Evolutionary conservation across 2,888 invertebrate species (phyloP).

Genomic region (Zele albiditarsus): DNA sequence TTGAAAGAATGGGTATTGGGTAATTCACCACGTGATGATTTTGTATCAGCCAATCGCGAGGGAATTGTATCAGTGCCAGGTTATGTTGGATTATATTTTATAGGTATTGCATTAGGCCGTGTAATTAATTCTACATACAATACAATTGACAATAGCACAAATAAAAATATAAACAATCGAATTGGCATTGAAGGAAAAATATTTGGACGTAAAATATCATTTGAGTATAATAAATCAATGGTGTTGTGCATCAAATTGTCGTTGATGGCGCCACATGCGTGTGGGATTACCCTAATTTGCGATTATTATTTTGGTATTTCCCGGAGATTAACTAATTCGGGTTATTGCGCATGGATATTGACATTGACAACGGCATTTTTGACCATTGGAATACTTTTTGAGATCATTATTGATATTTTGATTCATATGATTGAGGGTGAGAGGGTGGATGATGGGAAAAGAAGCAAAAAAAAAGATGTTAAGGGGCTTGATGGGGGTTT

Average conservation of each 20-base stretch:
- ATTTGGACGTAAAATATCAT: constrained; percentile 47
- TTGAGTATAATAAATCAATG: constrained; percentile 59
- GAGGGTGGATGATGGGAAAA: constrained; percentile 18
- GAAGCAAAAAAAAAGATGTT: constrained; percentile 4
- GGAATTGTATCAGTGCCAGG: constrained; percentile 91
- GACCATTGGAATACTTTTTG: constrained; percentile 75
- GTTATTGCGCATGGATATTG: constrained; percentile 86
- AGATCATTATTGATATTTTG: constrained; percentile 72
- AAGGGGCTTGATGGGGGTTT: constrained; percentile 25
- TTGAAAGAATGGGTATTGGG: constrained; percentile 84
- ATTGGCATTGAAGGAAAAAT: constrained; percentile 51
- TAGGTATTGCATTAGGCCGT: constrained; percentile 80
- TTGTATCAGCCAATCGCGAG: constrained; percentile 91
- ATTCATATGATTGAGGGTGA: constrained; percentile 44
- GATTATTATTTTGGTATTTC: constrained; percentile 79
- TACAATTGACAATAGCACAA: constrained; percentile 35
- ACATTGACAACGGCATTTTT: constrained; percentile 78
- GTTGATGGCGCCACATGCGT: constrained; percentile 62
- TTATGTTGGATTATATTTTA: constrained; percentile 87
- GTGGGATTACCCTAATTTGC: constrained; percentile 73
- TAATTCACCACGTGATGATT: constrained; percentile 74
- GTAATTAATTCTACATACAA: constrained; percentile 71
- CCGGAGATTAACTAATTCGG: constrained; percentile 87
- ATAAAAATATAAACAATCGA: constrained; percentile 37
- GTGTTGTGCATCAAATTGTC: constrained; percentile 65